Evolutionary conservation across 2,113 vertebrate genomes (phyloP), one percentile per base, ranked within the genome.

Genomic region (Dromaius novaehollandiae): DNA sequence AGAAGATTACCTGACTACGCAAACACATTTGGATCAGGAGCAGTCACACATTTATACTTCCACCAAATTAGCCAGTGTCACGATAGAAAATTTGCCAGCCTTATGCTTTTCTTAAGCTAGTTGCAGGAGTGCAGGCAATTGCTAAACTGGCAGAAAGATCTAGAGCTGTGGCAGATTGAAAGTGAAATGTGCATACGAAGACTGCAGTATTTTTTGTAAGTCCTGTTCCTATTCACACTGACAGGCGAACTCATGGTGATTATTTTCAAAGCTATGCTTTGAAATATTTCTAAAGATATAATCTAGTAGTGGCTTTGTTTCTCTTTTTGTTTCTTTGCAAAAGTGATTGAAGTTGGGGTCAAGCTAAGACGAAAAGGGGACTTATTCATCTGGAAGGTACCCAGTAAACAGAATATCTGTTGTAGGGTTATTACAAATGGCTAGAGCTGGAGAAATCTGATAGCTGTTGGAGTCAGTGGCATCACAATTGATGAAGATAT

Each of bases 161-260:
- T 38, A 11, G 19, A 77, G 17, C 18, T 61, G 18, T 6, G 20
- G 8, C 21, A 77, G 25, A 7, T 7, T 36, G 42, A n/a, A 64
- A 73, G 3, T 24, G 28, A 80, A 95, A 89, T 5, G 18, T 13
- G 5, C 63, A 11, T 61, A 9, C 13, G 82, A 63, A 86, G n/a
- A 61, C 19, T n/a, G 6, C 6, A 7, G 16, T 26, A n/a, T 15
- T 53, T 25, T 65, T 66, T 61, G 46, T 9, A 84, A 84, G 83
- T 48, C 20, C 65, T 75, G 32, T 20, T n/a, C 0, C 0, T 32
- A n/a, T 48, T 74, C 21, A 28, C 13, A 16, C 38, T 24, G 25
- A 36, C 36, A n/a, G 36, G 19, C 18, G 46, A 48, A 48, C 46
- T 48, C 46, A 65, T 24, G 14, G 1, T 40, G 36, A 24, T 24